Evolutionary conservation across 2,888 invertebrate species (phyloP).

Genomic region (Spodoptera littoralis): DNA sequence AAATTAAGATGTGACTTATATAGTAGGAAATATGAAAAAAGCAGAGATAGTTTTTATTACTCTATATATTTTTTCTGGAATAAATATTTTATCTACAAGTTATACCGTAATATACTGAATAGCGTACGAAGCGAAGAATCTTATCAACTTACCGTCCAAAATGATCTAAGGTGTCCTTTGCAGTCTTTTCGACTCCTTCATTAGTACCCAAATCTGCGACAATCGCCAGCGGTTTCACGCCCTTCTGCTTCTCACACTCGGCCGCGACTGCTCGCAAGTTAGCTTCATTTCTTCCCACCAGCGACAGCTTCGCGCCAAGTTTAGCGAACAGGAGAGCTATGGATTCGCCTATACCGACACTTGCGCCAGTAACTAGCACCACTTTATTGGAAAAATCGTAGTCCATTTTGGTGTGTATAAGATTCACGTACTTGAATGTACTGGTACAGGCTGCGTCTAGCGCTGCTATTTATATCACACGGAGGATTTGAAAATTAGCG

Average conservation of each 20-base stretch:
- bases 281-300: constrained; percentile 60
- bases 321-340: constrained; percentile 62
- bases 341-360: constrained; percentile 65
- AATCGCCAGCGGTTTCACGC: constrained; percentile 54
- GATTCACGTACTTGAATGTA: too few relatives aligned
- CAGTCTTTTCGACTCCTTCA: constrained; percentile 62
- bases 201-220: constrained; percentile 66
- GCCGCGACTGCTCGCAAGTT: constrained; percentile 56
- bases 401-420: constrained; percentile 10
- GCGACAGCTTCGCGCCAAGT: constrained; percentile 59
- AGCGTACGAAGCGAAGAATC: too few relatives aligned
- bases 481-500: too few relatives aligned
- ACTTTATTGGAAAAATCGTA: constrained; percentile 59
- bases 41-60: too few relatives aligned
- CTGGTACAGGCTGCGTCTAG: too few relatives aligned
- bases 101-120: too few relatives aligned
- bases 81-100: too few relatives aligned
- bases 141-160: constrained; percentile 51
- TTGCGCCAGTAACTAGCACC: constrained; percentile 67
- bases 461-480: too few relatives aligned
- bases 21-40: neutral
- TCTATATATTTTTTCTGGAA: too few relatives aligned
- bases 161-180: constrained; percentile 59
- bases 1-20: neutral
- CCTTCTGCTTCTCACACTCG: constrained; percentile 53